Evolutionary conservation across 1,140 invertebrate genomes (phyloP).

Genomic region (Phymastichus coffea): DNA sequence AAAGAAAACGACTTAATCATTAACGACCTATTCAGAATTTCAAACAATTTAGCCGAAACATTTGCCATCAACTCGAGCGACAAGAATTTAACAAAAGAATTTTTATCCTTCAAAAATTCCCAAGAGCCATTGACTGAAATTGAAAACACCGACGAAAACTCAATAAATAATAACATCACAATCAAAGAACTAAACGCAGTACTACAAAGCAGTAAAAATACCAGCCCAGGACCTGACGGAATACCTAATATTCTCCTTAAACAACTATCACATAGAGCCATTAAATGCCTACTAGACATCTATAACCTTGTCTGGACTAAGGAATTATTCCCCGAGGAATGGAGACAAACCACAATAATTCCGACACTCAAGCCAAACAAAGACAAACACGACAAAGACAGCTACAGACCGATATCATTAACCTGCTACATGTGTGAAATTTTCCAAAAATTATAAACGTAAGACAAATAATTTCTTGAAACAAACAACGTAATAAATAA

Average conservation of each 20-base stretch:
- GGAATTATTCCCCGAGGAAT: constrained; percentile 31
- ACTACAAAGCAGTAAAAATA: neutral
- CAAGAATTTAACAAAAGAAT: constrained; percentile 31
- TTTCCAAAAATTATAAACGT: constrained; percentile 33
- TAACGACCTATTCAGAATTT: constrained; percentile 25
- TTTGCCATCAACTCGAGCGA: constrained; percentile 39
- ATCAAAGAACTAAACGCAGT: neutral
- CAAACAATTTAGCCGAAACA: constrained; percentile 32
- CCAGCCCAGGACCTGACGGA: neutral
- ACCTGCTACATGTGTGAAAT: constrained; percentile 33
- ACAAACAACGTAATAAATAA: constrained; percentile 22
- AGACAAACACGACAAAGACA: constrained; percentile 28
- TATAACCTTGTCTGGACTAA: constrained; percentile 34
- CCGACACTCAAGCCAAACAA: constrained; percentile 44
- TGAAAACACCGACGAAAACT: neutral
- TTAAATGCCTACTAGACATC: constrained; percentile 27
- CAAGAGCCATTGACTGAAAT: no score
- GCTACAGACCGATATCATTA: constrained; percentile 38
- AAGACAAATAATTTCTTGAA: constrained; percentile 3
- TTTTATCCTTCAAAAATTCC: constrained; percentile 34
- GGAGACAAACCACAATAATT: constrained; percentile 42
- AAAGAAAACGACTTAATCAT: neutral
- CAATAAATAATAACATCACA: neutral
- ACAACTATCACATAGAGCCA: constrained; percentile 25
- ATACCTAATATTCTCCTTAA: no score